phyloP scores from a whole-genome alignment of 1,140 invertebrate species.

The Nasonia giraulti region DNA sequence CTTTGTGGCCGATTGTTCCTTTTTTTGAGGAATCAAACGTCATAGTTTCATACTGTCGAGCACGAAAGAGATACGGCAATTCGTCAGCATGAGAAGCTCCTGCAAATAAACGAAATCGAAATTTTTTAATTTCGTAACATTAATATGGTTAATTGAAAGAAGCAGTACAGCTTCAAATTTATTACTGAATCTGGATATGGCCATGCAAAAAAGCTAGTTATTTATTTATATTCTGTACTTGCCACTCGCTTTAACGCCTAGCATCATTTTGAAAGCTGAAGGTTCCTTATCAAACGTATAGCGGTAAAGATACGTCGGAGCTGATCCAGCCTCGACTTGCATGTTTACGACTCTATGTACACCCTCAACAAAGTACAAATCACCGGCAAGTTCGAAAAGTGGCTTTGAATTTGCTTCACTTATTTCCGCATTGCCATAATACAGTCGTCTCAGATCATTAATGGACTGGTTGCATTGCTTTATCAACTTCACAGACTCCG shows the following conservation, averaged over 20 bases:
- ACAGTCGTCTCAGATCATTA: constrained; percentile 56
- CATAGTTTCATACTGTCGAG: neutral
- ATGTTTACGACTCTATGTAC: constrained; percentile 68
- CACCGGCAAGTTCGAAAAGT: constrained; percentile 68
- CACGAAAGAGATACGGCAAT: constrained; percentile 54
- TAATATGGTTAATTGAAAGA: neutral
- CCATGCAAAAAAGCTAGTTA: too few relatives aligned
- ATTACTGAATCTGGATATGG: neutral
- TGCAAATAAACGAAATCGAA: constrained; percentile 17
- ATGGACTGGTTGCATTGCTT: constrained; percentile 42
- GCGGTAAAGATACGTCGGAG: constrained; percentile 73
- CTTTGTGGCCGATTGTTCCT: neutral
- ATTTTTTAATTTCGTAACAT: neutral
- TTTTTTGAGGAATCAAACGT: neutral
- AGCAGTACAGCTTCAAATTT: neutral
- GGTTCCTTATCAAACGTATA: constrained; percentile 67
- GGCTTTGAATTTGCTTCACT: constrained; percentile 57
- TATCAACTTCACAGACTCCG: constrained; percentile 11
- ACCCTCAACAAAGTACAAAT: constrained; percentile 69
- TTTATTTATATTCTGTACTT: neutral
- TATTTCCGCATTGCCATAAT: constrained; percentile 65
- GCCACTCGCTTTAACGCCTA: neutral
- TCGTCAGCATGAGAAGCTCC: constrained; percentile 63
- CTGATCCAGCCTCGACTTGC: constrained; percentile 59
- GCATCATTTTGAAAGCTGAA: neutral